Percentiles rank a stretch among this genome's conserved stretches.
These are phyloP conservation scores for Tolypeutes matacus DNA, from an alignment of 2,797 vertebrate species.

Conservation along the genomic window DNA sequence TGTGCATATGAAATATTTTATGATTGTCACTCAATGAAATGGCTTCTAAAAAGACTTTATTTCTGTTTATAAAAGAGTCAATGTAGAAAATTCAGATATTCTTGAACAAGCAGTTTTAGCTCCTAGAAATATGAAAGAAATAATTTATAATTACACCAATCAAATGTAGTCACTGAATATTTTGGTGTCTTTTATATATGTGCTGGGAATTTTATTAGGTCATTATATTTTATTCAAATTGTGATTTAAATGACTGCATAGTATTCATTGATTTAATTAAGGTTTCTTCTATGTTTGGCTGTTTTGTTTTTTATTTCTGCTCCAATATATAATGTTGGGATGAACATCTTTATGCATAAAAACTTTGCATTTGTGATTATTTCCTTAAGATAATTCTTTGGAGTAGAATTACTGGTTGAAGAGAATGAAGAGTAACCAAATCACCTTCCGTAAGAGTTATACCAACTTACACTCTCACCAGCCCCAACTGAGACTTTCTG, in stretches of 20 bases:
- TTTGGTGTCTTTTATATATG: slow-evolving; percentile 25
- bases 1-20: neutral
- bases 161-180: neutral
- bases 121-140: slow-evolving; percentile 33
- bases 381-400: slow-evolving; percentile 34
- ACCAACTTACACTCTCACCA: neutral
- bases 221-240: slow-evolving; percentile 30
- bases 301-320: neutral
- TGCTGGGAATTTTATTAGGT: slow-evolving; percentile 53
- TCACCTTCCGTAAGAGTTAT: slow-evolving; percentile 24
- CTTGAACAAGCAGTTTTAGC: neutral
- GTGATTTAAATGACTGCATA: neutral
- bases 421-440: slow-evolving; percentile 16
- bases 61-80: neutral
- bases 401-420: slow-evolving; percentile 40
- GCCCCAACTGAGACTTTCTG: neutral
- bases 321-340: neutral
- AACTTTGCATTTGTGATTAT: slow-evolving; percentile 58
- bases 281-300: neutral
- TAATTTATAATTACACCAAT: neutral
- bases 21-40: neutral
- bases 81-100: slow-evolving; percentile 45
- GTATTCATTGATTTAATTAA: neutral
- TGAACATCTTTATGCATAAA: neutral
- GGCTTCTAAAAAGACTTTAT: neutral